Percentiles rank a stretch among this genome's conserved stretches.
Evolutionary conservation across 2,113 vertebrate genomes (phyloP).

Genomic region (Corythornis vintsioides): DNA sequence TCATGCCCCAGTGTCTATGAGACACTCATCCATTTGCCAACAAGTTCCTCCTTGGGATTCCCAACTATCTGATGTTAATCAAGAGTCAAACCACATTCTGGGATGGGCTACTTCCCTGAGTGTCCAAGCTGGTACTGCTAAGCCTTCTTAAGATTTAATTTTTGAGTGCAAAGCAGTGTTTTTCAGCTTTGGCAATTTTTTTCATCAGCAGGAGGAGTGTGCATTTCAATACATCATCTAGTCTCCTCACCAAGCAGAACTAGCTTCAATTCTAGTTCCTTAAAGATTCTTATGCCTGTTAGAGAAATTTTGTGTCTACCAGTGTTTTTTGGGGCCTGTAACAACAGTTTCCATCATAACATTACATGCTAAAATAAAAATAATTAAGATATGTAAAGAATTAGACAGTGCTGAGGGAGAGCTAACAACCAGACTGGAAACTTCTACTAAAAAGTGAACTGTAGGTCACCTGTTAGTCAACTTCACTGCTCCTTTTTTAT

Average conservation of each 20-base stretch:
- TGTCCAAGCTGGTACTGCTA: background rate
- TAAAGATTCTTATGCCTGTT: background rate
- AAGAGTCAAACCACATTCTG: background rate
- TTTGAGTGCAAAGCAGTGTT: background rate
- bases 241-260: background rate
- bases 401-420: background rate
- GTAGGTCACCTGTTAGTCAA: background rate
- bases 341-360: background rate
- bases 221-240: background rate
- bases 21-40: background rate
- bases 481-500: background rate
- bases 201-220: background rate
- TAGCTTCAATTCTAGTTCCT: background rate
- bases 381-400: background rate
- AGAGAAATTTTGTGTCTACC: background rate
- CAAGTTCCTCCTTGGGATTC: background rate
- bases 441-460: background rate
- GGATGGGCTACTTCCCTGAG: background rate
- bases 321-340: background rate
- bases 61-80: background rate
- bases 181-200: background rate
- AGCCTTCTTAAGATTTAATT: background rate
- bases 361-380: background rate
- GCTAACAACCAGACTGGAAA: background rate
- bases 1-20: accelerated